These are phyloP conservation scores for Cinclus cinclus DNA, from an alignment of 2,113 vertebrate genomes.

Conservation along the genomic window DNA sequence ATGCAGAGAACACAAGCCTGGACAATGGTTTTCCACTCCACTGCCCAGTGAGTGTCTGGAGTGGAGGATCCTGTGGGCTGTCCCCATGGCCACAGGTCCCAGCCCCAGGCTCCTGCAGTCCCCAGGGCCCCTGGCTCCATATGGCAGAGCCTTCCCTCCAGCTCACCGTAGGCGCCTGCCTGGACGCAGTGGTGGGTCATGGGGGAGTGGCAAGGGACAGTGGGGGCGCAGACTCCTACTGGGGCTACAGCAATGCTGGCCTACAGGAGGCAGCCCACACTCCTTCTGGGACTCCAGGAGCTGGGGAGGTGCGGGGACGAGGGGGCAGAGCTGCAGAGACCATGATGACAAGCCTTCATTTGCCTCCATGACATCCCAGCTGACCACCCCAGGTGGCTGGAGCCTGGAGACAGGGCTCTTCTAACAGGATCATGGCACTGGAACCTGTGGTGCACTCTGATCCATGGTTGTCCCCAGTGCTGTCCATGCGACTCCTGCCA, in stretches of 20 bases:
- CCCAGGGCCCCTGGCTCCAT: background rate
- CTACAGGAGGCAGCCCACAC: background rate
- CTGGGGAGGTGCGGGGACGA: rapidly evolving
- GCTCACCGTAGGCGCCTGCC: background rate
- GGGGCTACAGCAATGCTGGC: background rate
- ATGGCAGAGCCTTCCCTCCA: background rate
- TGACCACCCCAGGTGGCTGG: background rate
- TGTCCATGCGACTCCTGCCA: background rate
- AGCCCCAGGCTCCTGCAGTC: background rate
- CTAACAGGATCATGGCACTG: background rate
- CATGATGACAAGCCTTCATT: background rate
- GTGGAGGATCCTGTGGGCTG: background rate
- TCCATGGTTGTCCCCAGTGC: background rate
- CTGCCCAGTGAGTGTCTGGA: rapidly evolving
- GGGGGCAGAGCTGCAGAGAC: background rate
- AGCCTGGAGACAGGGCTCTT: background rate
- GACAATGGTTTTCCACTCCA: background rate
- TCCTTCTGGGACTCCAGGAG: background rate
- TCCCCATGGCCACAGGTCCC: background rate
- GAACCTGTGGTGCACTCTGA: background rate
- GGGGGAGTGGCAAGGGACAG: rapidly evolving
- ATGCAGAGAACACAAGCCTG: rapidly evolving
- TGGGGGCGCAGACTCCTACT: background rate
- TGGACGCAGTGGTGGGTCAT: rapidly evolving
- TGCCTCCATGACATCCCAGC: background rate